Conservation (phyloP, 2,113 vertebrate species). For the Campylorhamphus procurvoides region DNA sequence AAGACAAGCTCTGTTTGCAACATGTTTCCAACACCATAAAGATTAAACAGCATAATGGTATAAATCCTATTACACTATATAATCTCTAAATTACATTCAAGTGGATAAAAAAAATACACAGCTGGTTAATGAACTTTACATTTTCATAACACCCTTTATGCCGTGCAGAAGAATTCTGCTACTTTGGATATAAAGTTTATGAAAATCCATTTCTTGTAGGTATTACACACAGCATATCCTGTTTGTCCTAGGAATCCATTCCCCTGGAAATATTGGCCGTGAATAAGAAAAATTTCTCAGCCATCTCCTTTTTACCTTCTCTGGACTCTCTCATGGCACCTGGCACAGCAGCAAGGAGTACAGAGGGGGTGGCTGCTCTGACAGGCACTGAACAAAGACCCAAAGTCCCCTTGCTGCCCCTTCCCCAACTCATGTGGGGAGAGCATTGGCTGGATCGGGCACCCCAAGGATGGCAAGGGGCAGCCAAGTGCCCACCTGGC, state of each 20-base stretch:
- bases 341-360: background rate
- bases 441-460: rapidly evolving
- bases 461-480: background rate
- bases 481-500: background rate
- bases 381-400: background rate
- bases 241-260: conserved; percentile 10
- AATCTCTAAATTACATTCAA: conserved; percentile 90
- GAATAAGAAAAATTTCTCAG: background rate
- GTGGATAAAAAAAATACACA: conserved; percentile 84
- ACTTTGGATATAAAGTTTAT: conserved; percentile 74
- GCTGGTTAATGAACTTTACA: conserved; percentile 88
- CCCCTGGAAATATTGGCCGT: background rate
- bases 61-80: conserved; percentile 90
- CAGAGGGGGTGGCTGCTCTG: background rate
- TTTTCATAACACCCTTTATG: conserved; percentile 81
- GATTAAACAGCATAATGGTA: conserved; percentile 76
- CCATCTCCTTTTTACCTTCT: background rate
- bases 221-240: background rate
- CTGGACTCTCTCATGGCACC: background rate
- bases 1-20: conserved; percentile 40
- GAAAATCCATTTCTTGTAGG: conserved; percentile 65
- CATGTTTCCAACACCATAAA: conserved; percentile 67
- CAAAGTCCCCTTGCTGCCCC: background rate
- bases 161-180: conserved; percentile 65
- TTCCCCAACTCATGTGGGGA: rapidly evolving